Evolutionary conservation across 1,140 invertebrate genomes (phyloP).

Genomic region (Drosophila micromelanica): DNA sequence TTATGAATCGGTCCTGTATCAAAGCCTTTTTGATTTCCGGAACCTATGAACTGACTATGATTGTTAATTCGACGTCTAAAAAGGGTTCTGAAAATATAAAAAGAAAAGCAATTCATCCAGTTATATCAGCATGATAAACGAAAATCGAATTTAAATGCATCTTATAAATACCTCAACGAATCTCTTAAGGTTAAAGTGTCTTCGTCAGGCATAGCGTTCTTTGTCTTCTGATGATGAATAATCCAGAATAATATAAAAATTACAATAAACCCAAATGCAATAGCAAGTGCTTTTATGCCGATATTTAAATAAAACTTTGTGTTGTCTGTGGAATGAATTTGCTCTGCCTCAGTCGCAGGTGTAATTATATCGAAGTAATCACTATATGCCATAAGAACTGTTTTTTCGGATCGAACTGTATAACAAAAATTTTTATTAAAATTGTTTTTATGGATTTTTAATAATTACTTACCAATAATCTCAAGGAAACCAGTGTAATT

Average conservation of each 20-base stretch:
- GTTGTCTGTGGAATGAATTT: conserved; percentile 58
- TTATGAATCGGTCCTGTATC: conserved; percentile 92
- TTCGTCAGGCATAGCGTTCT: conserved; percentile 90
- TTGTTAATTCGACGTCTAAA: conserved; percentile 79
- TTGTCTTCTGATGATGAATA: conserved; percentile 88
- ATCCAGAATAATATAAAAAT: conserved; percentile 89
- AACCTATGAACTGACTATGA: conserved; percentile 80
- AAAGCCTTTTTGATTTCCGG: conserved; percentile 87
- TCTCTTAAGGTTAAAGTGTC: conserved; percentile 90
- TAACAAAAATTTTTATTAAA: neutral
- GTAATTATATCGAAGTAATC: conserved; percentile 86
- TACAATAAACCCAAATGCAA: conserved; percentile 88
- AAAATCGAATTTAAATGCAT: no score
- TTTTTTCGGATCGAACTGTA: conserved; percentile 65
- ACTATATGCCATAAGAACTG: conserved; percentile 85
- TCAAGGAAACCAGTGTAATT: conserved; percentile 94
- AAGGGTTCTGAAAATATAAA: conserved; percentile 53
- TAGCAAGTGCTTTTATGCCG: conserved; percentile 86
- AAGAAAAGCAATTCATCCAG: neutral
- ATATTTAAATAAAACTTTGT: conserved; percentile 77
- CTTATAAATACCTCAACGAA: conserved; percentile 87
- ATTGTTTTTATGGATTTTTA: neutral
- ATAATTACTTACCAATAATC: conserved; percentile 87
- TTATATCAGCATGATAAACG: no score
- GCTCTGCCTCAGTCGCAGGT: conserved; percentile 65